Evolutionary conservation across 1,140 invertebrate species (phyloP).

Genomic region (Diorhabda carinulata): DNA sequence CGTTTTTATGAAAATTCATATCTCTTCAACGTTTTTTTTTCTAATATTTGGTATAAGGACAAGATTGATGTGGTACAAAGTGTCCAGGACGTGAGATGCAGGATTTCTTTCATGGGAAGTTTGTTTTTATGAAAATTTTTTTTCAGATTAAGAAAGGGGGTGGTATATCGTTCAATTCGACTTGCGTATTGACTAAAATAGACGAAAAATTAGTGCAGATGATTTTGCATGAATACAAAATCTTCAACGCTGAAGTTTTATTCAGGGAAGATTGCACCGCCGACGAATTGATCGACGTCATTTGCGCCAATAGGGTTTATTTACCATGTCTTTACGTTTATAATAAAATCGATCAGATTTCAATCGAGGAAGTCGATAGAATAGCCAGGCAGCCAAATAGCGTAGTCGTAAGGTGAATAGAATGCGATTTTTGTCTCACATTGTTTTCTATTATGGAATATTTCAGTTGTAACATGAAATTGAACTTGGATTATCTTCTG

Average conservation of each 20-base stretch:
- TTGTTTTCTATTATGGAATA: not conserved
- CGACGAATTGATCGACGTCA: constrained; percentile 99
- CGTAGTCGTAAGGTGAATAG: constrained; percentile 84
- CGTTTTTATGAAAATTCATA: too few species aligned
- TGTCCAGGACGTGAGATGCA: too few species aligned
- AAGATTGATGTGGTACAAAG: too few species aligned
- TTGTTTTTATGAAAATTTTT: not conserved
- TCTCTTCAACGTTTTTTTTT: too few species aligned
- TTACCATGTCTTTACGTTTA: constrained; percentile 97
- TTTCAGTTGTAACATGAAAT: constrained; percentile 95
- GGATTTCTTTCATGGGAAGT: too few species aligned
- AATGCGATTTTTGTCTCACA: not conserved
- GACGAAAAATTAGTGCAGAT: constrained; percentile 98
- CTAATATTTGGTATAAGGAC: too few species aligned
- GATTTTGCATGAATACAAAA: constrained; percentile 98
- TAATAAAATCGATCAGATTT: constrained; percentile 99
- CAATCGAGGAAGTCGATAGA: constrained; percentile 96
- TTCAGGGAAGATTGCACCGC: constrained; percentile 94
- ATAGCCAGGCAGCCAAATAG: constrained; percentile 87
- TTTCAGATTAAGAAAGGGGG: constrained; percentile 89
- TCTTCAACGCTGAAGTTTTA: constrained; percentile 96
- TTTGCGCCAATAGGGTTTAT: constrained; percentile 95
- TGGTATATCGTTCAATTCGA: constrained; percentile 98
- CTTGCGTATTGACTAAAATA: constrained; percentile 86
- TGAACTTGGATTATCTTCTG: constrained; percentile 95